Base-by-base conservation (phyloP, 2,888 invertebrate genomes). In the Rambutsinella grinnellia region DNA sequence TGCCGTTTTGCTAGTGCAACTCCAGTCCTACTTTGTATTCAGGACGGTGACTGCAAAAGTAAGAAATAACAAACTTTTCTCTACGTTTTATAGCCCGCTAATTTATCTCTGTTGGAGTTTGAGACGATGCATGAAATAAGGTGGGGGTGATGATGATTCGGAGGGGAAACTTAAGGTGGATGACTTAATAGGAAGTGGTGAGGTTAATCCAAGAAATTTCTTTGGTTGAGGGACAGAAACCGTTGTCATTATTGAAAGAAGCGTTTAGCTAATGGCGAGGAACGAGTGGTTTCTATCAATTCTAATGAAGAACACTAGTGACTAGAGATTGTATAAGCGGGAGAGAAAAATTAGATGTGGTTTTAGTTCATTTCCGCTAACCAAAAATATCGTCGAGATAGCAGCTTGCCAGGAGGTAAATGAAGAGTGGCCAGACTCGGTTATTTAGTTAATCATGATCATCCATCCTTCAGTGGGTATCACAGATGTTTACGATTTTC, bases 61-160 rank as follows among this genome's bases (percentile, higher is more conserved):
- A 36, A 36, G 36, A n/a, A n/a, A n/a, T n/a, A n/a, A n/a, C n/a
- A n/a, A n/a, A n/a, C n/a, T n/a, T 36, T 36, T 36, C 36, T 36
- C 13, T 36, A 8, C 13, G 13, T 36, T 36, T 36, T 36, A 36
- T 36, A 36, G 36, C 13, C 57, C 58, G 63, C 63, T 71, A 72
- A 72, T 72, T 72, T 72, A 66, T 72, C 65, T 66, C 58, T 72
- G 65, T 60, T 65, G 28, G 66, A 36, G 28, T 51, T 36, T 74
- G 58, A 66, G 74, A 74, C 67, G 74, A 67, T 67, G 61, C 74
- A 67, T 74, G 74, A 74, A 74, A 74, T 74, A 61, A 74, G 61
- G 67, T 74, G 36, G 36, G 36, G 36, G 15, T 74, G 67, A 49
- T 21, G n/a, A 46, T 3, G 46, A 36, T 15, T 58, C 36, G 69